Base-by-base conservation (phyloP, 2,797 vertebrate species). In the Lagocephalus sceleratus region DNA sequence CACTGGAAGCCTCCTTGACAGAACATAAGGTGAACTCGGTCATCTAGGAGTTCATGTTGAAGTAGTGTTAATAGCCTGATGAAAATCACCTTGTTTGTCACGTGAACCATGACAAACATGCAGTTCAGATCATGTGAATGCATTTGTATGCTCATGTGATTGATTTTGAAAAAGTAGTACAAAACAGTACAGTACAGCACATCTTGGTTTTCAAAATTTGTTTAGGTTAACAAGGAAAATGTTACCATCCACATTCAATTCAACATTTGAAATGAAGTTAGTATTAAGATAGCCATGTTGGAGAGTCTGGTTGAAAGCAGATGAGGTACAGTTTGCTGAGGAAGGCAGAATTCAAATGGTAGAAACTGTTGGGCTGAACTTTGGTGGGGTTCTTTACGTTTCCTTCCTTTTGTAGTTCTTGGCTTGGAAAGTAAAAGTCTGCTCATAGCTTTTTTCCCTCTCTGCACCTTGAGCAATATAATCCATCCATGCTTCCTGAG, bases 1-100 rank as follows among this genome's bases (percentile, higher is more conserved):
- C 22, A 3, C 5, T 71, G 48, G 51, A 73, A 76, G 62, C 49
- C 1, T 0, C 47, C 39, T 51, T 70, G 65, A 64, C 63, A 71
- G 61, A 61, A 75, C 73, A 81, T n/a, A 70, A 81, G 80, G 57
- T 68, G 41, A 49, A 40, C 64, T 60, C 51, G 47, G 79, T 60
- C 69, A 63, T 71, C 61, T 49, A 53, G 29, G 50, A 32, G 73
- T 76, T 77, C 75, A 73, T 81, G 79, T 79, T 84, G 68, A 32
- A 45, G 62, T 76, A 67, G 60, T 8, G 19, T 32, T n/a, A 50
- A 47, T 42, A 61, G 50, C 51, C 26, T 2, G 76, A 60, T 79
- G 79, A 83, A 60, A 79, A 51, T 45, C 42, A 41, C 21, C 17
- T 15, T 25, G 41, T 43, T 23, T 25, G 57, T 60, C 65, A 25